These are phyloP conservation scores for Amphipoea lucens DNA, from an alignment of 2,888 invertebrate genomes.

Conservation along the genomic window DNA sequence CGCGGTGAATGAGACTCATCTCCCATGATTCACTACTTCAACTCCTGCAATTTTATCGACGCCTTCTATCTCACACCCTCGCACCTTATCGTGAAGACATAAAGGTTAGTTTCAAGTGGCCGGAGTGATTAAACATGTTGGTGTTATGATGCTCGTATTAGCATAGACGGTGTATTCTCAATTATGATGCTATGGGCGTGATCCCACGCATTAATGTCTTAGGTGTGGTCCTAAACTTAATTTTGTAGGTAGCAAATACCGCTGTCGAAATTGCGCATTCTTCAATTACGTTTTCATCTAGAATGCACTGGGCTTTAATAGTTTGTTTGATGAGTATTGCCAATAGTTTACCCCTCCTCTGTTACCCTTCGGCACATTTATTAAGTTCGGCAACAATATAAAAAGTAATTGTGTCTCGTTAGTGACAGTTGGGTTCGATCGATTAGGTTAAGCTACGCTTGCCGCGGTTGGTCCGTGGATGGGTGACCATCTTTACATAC, in stretches of 20 bases:
- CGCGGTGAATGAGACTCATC: constrained; percentile 62
- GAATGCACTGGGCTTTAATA: not conserved
- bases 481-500: too few relatives aligned
- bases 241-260: constrained; percentile 58
- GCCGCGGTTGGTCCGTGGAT: too few relatives aligned
- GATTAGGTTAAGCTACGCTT: too few relatives aligned
- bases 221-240: constrained; percentile 66
- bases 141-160: constrained; percentile 72
- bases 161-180: constrained; percentile 77
- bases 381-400: not conserved
- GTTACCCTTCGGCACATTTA: not conserved
- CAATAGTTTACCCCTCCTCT: not conserved
- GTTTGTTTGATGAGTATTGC: not conserved
- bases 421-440: not conserved
- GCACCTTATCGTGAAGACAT: constrained; percentile 19
- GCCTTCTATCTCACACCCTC: not conserved
- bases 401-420: not conserved
- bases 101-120: constrained; percentile 26
- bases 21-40: constrained; percentile 57
- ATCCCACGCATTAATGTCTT: constrained; percentile 72
- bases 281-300: constrained; percentile 8
- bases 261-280: constrained; percentile 46
- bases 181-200: constrained; percentile 77
- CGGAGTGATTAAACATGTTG: constrained; percentile 51
- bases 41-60: constrained; percentile 36